Base-by-base conservation (phyloP, 92 coral and sea anemone species). In the Bergia sp. region DNA sequence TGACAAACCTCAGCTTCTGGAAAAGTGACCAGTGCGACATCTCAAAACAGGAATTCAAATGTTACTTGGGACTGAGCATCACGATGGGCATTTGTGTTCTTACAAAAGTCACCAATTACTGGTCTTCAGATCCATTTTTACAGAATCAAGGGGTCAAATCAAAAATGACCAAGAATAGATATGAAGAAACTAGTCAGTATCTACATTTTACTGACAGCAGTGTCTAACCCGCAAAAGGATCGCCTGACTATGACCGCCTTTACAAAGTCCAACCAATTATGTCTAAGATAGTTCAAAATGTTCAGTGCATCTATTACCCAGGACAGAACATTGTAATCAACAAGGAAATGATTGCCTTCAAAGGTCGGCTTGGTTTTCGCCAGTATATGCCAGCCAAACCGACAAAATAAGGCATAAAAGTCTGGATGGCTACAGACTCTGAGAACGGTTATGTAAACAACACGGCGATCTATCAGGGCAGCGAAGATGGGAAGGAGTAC, bases 321-420 rank as follows among this genome's bases (percentile, higher is more conserved):
- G 72, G 72, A 7, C 72, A 65, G 7, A 65, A 11, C 72, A 65
- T 65, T 65, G 21, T 23, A 1, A 23, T 82, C 15, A 80, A 84
- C 11, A 86, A 90, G 50, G 92, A 80, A 57, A 90, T 90, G 92
- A 76, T 90, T 39, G 76, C 78, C 3, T 88, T 85, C 44, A 90
- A 81, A 72, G 91, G 91, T n/a, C 45, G 91, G 43, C 84, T 88
- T 47, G n/a, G 57, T 5, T 88, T 82, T 50, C 12, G 77, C 29
- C 93, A 90, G 20, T 80, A 87, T 83, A 84, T 89, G 76, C 91
- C 91, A 23, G 81, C 80, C 3, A 81, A 88, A 61, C 88, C 91
- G 7, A 87, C 90, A 0, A 87, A 87, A 43, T 55, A 89, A 53
- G 90, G 86, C 0, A 77, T 86, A 4, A 81, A 87, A 64, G 58